Evolutionary conservation across 2,797 vertebrate genomes (phyloP), one percentile per base, ranked within the genome.

Genomic region (Diglossa cyanea): DNA sequence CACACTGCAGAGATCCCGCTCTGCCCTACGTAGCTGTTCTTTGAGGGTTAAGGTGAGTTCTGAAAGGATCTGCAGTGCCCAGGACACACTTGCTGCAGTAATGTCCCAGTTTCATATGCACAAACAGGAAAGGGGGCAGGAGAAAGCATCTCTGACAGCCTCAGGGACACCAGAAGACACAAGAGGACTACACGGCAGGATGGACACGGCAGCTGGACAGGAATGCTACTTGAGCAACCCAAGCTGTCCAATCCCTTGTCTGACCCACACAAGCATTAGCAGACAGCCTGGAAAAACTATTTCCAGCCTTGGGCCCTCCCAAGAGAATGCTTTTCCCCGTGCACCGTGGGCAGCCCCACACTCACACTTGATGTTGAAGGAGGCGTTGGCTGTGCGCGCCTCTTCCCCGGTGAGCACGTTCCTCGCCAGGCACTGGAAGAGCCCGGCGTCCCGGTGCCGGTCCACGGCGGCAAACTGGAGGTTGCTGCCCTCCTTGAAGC

Each of bases 291-390:
- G 39, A 28, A 55, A 75, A 89, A n/a, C 51, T 15, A 4, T 25
- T 76, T 17, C 44, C 60, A 76, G 57, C 6, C 48, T 53, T 2
- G 1, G 7, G 5, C 28, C 33, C 19, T 20, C 17, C 17, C 35
- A 23, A 3, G 21, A 57, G 57, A 9, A 11, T 0, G 17, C 28
- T 55, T 3, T 33, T 21, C 61, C 42, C 66, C 1, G 4, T 5
- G 17, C 35, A 4, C 4, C 2, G 16, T 0, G 19, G 37, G 51
- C 80, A 81, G 68, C 25, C 54, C 17, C 23, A 30, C 31, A 95
- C 99, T 99, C 98, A 99, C 99, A 99, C 96, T 99, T 99, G 96
- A 99, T 99, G 90, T 99, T 99, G 98, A 99, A 99, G 83, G 99
- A 99, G 4, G 98, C 99, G 0, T 98, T 99, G 94, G 97, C 98